Evolutionary conservation across 2,113 vertebrate genomes (phyloP), one percentile per base, ranked within the genome.

Genomic region (Chaetops frenatus): DNA sequence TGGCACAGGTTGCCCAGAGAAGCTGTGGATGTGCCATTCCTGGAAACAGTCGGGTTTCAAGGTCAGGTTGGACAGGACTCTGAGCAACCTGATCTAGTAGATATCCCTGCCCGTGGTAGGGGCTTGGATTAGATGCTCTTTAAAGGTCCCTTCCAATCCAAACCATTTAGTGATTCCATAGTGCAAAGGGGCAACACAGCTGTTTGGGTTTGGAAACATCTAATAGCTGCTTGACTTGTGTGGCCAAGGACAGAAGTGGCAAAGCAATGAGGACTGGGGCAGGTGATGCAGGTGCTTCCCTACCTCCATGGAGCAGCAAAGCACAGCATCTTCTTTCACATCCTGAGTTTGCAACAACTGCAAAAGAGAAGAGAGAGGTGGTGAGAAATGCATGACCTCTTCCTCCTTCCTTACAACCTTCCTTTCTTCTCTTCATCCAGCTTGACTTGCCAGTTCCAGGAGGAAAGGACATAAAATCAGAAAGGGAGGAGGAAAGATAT

Each of bases 281-380:
- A 5, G 50, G 35, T 45, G 25, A 22, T 56, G 35, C 13, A 35
- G 62, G 19, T 67, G 19, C 7, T 38, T 10, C 31, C 98, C 77
- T 98, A 99, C 99, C 99, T 99, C 99, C 99, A 99, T 99, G 7
- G 99, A 99, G 80, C 99, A 99, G 97, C 99, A 99, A 67, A 99
- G 98, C 54, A 99, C 99, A 1, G 99, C 99, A 1, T 99, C 99
- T 96, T 99, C 99, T 97, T 99, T 99, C 64, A 99, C 98, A 50
- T 99, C 99, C 90, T 98, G 98, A 74, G 99, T 99, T 92, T 99
- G 98, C 95, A 99, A 95, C 97, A 99, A 98, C 99, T 99, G 96
- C 14, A 92, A 95, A 88, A 64, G 81, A 94, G 67, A 50, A 69
- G 10, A 90, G 13, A 69, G 19, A 66, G 31, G 17, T 2, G 5